These are phyloP conservation scores for Mayetiola destructor DNA, from an alignment of 2,888 invertebrate species.

Conservation along the genomic window DNA sequence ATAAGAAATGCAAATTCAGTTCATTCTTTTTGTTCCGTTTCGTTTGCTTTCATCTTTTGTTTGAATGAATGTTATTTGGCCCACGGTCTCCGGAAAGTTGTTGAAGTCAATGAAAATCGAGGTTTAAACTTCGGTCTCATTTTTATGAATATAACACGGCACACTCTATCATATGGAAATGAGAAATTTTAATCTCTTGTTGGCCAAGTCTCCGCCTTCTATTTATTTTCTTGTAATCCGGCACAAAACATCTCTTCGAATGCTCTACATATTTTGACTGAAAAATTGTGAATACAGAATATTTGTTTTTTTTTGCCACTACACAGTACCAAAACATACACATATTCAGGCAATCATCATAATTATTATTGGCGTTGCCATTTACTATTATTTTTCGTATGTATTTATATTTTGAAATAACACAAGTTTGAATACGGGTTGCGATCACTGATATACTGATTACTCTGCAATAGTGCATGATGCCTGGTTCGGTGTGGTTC, in stretches of 20 bases:
- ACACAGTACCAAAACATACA: too few species aligned
- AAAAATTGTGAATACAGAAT: not conserved
- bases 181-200: too few species aligned
- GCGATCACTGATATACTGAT: not conserved
- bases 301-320: constrained; percentile 7
- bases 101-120: constrained; percentile 2
- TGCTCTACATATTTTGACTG: not conserved
- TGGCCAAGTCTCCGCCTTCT: too few species aligned
- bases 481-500: too few species aligned
- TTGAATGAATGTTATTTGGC: not conserved
- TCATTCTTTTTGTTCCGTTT: not conserved
- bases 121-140: constrained; percentile 5
- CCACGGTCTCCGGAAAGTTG: not conserved
- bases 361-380: too few species aligned
- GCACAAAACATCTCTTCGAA: not conserved
- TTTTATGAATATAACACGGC: not conserved
- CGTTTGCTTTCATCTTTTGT: not conserved
- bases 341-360: too few species aligned
- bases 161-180: too few species aligned
- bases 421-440: not conserved
- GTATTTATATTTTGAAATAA: not conserved
- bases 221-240: too few species aligned
- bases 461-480: too few species aligned
- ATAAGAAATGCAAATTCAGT: not conserved
- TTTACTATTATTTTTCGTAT: constrained; percentile 3